Evolutionary conservation across 2,113 vertebrate species (phyloP), one percentile per base, ranked within the genome.

Genomic region (Sigmodon hispidus): DNA sequence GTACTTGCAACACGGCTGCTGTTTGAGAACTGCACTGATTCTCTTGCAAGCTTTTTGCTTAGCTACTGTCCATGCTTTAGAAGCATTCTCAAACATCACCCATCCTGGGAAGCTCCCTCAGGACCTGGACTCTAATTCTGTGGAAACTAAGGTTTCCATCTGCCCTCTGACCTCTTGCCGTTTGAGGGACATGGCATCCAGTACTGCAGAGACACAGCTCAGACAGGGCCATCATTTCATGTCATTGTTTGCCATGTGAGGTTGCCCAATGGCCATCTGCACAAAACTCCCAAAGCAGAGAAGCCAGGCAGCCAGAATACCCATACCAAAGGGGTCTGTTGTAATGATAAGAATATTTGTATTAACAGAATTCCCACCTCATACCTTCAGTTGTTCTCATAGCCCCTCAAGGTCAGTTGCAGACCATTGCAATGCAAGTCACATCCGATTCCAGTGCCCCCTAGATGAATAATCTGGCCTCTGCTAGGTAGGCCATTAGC

Each of bases 381-480:
- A 76, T 2, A 65, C n/a, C 7, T 85, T 52, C 50, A 10, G 57
- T 65, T 77, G 81, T 81, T 89, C 86, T 50, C 59, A 61, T 0
- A 91, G 90, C 43, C 93, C 84, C 48, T 80, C 48, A 36, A 92
- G 72, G 67, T 90, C 0, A 0, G 45, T 26, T 55, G 84, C 12
- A 45, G 89, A 86, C 40, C 16, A 69, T 50, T 90, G 61, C 70
- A 85, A 93, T 22, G 0, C 91, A 83, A 91, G 52, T 50, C 91
- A 85, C 3, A 11, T 97, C 34, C 0, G 0, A 12, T 15, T 70
- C 7, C 63, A 92, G 85, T 81, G 92, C 91, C 81, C 59, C 84
- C 72, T 85, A 90, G 94, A 52, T 90, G 96, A 90, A 13, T 75
- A 97, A 96, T 93, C 80, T 89, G 85, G 92, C 61, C 55, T 92